Percentiles rank a stretch among this genome's conserved stretches.
Evolutionary conservation across 2,113 vertebrate species (phyloP).

Genomic region (Hoplias malabaricus): DNA sequence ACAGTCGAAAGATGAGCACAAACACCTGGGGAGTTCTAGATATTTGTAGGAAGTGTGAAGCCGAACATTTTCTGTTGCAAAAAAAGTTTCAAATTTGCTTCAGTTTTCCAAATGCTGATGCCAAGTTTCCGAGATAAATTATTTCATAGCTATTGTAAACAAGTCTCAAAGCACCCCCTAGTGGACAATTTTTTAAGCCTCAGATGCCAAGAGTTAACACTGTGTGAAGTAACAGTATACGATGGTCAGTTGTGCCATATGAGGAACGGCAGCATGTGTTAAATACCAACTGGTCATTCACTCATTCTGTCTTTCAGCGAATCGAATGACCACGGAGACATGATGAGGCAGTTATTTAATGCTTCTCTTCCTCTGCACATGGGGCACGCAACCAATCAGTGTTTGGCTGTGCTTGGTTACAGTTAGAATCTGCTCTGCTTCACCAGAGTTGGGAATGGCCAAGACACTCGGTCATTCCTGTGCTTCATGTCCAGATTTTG

Average conservation of each 20-base stretch:
- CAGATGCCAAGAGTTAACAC: neutral
- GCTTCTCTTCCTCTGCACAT: neutral
- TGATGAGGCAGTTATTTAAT: neutral
- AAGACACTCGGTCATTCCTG: too few species aligned
- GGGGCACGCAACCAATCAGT: neutral
- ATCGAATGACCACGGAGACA: neutral
- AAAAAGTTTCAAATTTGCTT: too few species aligned
- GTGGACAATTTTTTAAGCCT: neutral
- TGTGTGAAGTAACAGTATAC: neutral
- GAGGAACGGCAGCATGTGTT: neutral
- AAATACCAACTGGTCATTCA: neutral
- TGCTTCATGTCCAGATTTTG: neutral
- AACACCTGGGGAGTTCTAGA: too few species aligned
- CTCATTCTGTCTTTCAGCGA: neutral
- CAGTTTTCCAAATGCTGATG: too few species aligned
- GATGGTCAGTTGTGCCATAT: neutral
- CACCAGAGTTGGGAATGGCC: neutral
- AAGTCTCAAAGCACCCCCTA: neutral
- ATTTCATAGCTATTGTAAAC: neutral
- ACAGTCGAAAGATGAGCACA: too few species aligned
- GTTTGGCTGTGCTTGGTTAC: neutral
- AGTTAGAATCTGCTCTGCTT: neutral
- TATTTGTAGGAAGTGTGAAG: too few species aligned
- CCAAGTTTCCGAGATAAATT: neutral
- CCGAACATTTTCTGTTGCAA: too few species aligned